phyloP scores from a whole-genome alignment of 2,113 vertebrate species.

The Zosterops hypoxanthus region DNA sequence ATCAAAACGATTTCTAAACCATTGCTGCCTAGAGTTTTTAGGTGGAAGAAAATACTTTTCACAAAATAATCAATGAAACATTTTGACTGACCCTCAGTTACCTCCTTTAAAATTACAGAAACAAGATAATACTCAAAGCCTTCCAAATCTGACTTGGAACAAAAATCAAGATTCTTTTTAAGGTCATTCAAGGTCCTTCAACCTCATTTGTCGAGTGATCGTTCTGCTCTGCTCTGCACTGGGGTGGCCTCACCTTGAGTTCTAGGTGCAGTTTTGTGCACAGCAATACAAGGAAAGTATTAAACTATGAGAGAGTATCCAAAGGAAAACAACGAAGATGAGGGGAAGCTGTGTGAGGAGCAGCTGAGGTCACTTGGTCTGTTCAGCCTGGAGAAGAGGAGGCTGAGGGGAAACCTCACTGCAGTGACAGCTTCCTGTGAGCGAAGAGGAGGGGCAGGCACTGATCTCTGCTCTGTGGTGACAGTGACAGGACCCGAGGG shows the following conservation, averaged over 20 bases:
- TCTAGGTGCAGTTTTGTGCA: not conserved
- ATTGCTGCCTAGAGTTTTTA: not conserved
- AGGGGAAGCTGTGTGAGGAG: not conserved
- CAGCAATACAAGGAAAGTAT: not conserved
- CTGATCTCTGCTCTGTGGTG: not conserved
- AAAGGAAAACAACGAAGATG: not conserved
- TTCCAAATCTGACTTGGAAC: not conserved
- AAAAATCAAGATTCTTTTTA: not conserved
- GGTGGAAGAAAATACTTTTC: not conserved
- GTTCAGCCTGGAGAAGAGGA: not conserved
- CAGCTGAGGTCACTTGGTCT: fast-evolving
- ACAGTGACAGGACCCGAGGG: fast-evolving
- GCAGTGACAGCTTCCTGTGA: not conserved
- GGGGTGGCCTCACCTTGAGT: not conserved
- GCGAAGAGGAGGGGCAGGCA: not conserved
- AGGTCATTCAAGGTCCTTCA: not conserved
- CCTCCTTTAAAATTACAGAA: not conserved
- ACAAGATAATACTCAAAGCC: not conserved
- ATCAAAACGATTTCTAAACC: not conserved
- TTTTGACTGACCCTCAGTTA: not conserved
- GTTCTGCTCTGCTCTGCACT: not conserved
- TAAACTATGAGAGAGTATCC: not conserved
- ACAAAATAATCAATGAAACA: not conserved
- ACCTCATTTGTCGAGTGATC: not conserved
- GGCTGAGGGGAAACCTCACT: fast-evolving